Evolutionary conservation across 1,140 invertebrate genomes (phyloP), one percentile per base, ranked within the genome.

Genomic region (Episyrphus balteatus): DNA sequence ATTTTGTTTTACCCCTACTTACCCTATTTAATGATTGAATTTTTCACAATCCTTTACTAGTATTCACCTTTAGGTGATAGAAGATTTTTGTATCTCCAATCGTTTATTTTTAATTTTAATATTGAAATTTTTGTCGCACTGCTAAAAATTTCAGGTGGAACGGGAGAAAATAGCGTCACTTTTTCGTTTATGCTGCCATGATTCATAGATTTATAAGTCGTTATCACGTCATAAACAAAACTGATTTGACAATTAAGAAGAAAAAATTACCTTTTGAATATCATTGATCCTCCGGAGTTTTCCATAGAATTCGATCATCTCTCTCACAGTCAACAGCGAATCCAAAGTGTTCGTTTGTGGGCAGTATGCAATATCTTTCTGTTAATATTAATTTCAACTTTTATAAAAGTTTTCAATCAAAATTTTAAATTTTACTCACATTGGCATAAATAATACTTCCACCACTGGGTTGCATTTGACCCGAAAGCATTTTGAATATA

Each of bases 331-430:
- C 6, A 92, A 67, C 40, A 84, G 74, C 1, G 76, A 73, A 62
- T 90, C 84, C 30, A 92, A 62, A 0, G 86, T 84, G 70, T 90
- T 86, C 52, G 77, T 82, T 70, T 92, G 88, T 6, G 88, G 86
- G 69, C 88, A 92, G 62, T 91, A 91, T 49, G 75, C 74, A 60
- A 70, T 31, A 10, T 61, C 53, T 5, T 58, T 56, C 61, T 64
- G 34, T 5, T n/a, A 13, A 19, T 5, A 48, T 26, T 5, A 30
- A 10, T 26, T 8, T 5, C 21, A 26, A 26, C 3, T 5, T 26
- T 48, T 34, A 15, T 37, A 21, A 42, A 41, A 37, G 18, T 30
- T 19, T 39, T 48, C 10, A 32, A 39, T 26, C 10, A 33, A 19
- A 12, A 37, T 32, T 18, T 10, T 12, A 3, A 10, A 48, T 38